Evolutionary conservation across 2,113 vertebrate species (phyloP).

Genomic region (Solea solea): DNA sequence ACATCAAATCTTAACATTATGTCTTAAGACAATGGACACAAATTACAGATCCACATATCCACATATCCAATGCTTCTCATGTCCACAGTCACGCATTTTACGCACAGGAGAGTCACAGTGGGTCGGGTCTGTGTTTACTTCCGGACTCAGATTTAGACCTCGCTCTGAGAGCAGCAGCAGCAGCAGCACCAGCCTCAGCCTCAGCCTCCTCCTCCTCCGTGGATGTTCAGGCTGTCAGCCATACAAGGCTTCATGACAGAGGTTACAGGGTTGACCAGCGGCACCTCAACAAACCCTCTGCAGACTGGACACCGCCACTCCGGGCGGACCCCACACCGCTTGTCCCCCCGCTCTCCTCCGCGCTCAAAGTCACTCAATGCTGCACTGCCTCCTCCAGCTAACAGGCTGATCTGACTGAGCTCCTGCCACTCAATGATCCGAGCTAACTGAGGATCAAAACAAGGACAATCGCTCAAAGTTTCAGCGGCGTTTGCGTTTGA

Average conservation of each 20-base stretch:
- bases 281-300: slow-evolving; percentile 44
- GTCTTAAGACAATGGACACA: too few relatives aligned
- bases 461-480: slow-evolving; percentile 66
- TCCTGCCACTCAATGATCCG: slow-evolving; percentile 47
- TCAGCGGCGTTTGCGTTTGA: slow-evolving; percentile 44
- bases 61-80: slow-evolving; percentile 23
- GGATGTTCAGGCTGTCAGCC: slow-evolving; percentile 69
- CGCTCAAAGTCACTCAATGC: slow-evolving; percentile 63
- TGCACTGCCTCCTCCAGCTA: slow-evolving; percentile 50
- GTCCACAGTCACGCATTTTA: slow-evolving; percentile 45
- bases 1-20: too few relatives aligned
- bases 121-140: slow-evolving; percentile 86
- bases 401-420: slow-evolving; percentile 51
- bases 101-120: slow-evolving; percentile 61
- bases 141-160: slow-evolving; percentile 82
- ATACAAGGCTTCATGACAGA: slow-evolving; percentile 75
- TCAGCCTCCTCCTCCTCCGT: slow-evolving; percentile 10
- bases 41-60: background rate
- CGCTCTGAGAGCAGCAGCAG: slow-evolving; percentile 76
- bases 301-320: slow-evolving; percentile 28
- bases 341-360: slow-evolving; percentile 39
- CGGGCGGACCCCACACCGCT: slow-evolving; percentile 32
- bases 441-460: slow-evolving; percentile 67
- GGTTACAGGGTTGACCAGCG: slow-evolving; percentile 59
- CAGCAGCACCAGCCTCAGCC: background rate